Evolutionary conservation across 2,113 vertebrate species (phyloP).

Genomic region (Elanoides forficatus): DNA sequence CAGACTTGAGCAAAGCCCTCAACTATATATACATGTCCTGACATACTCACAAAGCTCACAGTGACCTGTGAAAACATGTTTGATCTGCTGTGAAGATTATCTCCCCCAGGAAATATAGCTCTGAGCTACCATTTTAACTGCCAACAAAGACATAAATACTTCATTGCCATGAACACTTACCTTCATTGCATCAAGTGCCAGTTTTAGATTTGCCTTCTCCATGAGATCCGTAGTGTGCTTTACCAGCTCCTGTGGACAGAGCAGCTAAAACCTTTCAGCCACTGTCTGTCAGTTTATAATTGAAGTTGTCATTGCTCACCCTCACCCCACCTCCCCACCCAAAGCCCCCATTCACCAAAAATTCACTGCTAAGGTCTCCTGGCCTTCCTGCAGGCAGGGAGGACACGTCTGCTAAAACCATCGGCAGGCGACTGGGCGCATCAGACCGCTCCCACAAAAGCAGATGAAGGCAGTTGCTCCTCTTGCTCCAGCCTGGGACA

Average conservation of each 20-base stretch:
- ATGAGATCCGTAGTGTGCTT: conserved; percentile 88
- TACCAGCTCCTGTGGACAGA: conserved; percentile 84
- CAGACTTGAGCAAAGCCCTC: background rate
- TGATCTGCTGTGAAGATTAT: background rate
- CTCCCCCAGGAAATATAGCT: background rate
- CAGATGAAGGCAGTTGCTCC: background rate
- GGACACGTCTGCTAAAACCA: background rate
- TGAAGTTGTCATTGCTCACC: background rate
- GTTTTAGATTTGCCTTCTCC: conserved; percentile 89
- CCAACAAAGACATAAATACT: background rate
- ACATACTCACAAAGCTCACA: background rate
- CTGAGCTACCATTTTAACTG: background rate
- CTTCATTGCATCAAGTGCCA: conserved; percentile 96
- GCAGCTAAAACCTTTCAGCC: background rate
- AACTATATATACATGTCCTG: background rate
- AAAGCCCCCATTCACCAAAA: too few species aligned
- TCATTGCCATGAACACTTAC: conserved; percentile 57
- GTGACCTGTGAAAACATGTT: background rate
- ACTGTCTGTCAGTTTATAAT: background rate
- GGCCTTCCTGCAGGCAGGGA: background rate
- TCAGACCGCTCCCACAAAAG: background rate
- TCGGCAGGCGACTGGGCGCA: accelerated
- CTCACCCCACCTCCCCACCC: background rate
- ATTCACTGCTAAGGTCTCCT: too few species aligned
- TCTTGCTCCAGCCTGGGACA: background rate